These are phyloP conservation scores for Aplocera efformata DNA, from an alignment of 2,888 invertebrate species.

Conservation along the genomic window DNA sequence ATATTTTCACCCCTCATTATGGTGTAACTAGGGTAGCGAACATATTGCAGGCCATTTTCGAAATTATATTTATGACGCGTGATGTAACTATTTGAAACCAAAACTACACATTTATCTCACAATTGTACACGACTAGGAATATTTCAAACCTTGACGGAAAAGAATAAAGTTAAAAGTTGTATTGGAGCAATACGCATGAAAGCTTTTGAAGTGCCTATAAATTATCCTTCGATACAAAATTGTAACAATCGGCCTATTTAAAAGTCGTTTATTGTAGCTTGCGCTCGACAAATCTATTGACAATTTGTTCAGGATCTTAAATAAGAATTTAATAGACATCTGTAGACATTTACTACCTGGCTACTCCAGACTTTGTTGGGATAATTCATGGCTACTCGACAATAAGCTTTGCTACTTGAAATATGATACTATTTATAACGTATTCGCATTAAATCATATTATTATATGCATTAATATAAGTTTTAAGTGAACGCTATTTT, in stretches of 20 bases:
- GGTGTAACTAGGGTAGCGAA: constrained; percentile 66
- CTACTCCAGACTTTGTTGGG: constrained; percentile 12
- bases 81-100: constrained; percentile 51
- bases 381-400: constrained; percentile 20
- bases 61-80: constrained; percentile 77
- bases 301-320: constrained; percentile 58
- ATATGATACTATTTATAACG: constrained; percentile 7
- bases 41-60: constrained; percentile 54
- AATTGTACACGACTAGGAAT: constrained; percentile 1
- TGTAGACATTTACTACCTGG: constrained; percentile 29
- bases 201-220: constrained; percentile 44
- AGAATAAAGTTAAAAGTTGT: constrained; percentile 7
- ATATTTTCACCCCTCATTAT: constrained; percentile 65
- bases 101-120: constrained; percentile 37
- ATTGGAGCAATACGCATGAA: background rate
- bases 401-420: constrained; percentile 10
- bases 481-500: too few relatives aligned
- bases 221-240: constrained; percentile 52
- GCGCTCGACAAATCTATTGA: constrained; percentile 61
- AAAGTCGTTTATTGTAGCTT: constrained; percentile 47
- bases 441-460: constrained; percentile 7
- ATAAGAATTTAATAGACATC: constrained; percentile 57
- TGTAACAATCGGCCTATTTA: constrained; percentile 62
- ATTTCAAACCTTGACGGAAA: background rate
- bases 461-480: background rate